Evolutionary conservation across 2,888 invertebrate genomes (phyloP).

Genomic region (Drosophila parthenogenetica): DNA sequence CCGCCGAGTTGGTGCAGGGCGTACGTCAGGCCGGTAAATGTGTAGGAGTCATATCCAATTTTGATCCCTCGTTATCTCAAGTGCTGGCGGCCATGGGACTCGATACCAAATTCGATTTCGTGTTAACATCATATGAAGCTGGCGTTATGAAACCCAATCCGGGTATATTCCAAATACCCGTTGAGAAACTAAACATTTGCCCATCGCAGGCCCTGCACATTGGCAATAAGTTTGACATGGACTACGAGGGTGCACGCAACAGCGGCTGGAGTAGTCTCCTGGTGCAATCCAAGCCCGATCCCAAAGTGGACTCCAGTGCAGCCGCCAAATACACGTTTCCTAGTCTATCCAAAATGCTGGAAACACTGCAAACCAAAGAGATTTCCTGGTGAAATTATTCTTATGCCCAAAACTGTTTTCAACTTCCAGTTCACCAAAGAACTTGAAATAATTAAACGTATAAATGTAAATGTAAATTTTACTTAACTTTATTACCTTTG

Average conservation of each 20-base stretch:
- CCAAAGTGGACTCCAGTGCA: slow-evolving; percentile 11
- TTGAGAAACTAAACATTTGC: slow-evolving; percentile 85
- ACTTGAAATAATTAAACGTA: too few species aligned
- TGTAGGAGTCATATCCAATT: slow-evolving; percentile 95
- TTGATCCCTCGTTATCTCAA: slow-evolving; percentile 91
- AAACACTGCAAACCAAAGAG: slow-evolving; percentile 66
- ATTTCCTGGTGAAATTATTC: slow-evolving; percentile 72
- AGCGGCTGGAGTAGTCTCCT: slow-evolving; percentile 85
- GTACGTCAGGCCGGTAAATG: slow-evolving; percentile 83
- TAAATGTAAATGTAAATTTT: not conserved
- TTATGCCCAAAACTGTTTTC: too few species aligned
- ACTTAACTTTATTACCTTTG: not conserved
- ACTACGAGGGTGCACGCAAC: slow-evolving; percentile 91
- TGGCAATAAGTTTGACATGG: slow-evolving; percentile 91
- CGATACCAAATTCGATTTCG: slow-evolving; percentile 89
- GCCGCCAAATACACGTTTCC: slow-evolving; percentile 65
- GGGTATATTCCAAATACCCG: slow-evolving; percentile 85
- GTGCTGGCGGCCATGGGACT: slow-evolving; percentile 89
- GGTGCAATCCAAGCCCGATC: slow-evolving; percentile 37
- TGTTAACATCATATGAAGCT: slow-evolving; percentile 91
- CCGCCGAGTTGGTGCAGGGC: slow-evolving; percentile 86
- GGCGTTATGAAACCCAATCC: slow-evolving; percentile 85
- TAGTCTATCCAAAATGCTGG: slow-evolving; percentile 66
- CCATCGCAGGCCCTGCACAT: slow-evolving; percentile 91
- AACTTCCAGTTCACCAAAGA: too few species aligned